Base-by-base conservation (phyloP, 2,797 vertebrate species). In the Lophotriccus pileatus region DNA sequence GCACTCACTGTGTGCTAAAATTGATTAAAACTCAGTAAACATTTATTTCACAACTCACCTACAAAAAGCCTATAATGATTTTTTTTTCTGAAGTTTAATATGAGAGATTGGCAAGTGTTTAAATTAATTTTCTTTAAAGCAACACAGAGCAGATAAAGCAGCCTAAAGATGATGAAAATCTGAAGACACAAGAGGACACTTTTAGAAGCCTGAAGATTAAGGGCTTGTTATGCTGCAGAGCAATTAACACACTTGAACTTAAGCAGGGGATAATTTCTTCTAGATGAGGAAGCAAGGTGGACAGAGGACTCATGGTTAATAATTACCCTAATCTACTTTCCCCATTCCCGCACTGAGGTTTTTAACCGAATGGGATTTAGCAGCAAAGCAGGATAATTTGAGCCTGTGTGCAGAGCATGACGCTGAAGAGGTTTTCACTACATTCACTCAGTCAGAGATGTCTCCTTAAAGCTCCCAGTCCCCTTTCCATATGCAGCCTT, bases 281-380 rank as follows among this genome's bases (percentile, higher is more conserved):
- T 89, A 93, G 87, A 95, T 72, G 85, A 95, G 73, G 75, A 96
- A 93, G 85, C 3, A 14, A 93, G 93, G 95, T 95, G 94, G 94
- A 95, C 94, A 96, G 93, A 96, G 85, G 60, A 96, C 39, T 92
- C 77, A 19, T 58, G 78, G 95, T 95, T 96, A 96, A 95, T 96
- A 96, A 97, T 95, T 96, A 95, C 84, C 81, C 85, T 96, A 93
- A 97, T 95, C 93, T 97, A 82, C 82, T 94, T 95, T 90, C 87
- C 50, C 80, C 55, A 39, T 78, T 88, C 58, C 67, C 12, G 2
- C 28, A 22, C 73, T 39, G 75, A 90, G 83, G 69, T 84, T 84
- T 94, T 91, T 67, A 90, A 80, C 37, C 1, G 5, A 92, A 70
- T 25, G 63, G 59, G 90, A 93, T 94, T 96, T 93, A 95, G 85